Conservation (phyloP, 2,888 invertebrate genomes). For the Eilema depressum region DNA sequence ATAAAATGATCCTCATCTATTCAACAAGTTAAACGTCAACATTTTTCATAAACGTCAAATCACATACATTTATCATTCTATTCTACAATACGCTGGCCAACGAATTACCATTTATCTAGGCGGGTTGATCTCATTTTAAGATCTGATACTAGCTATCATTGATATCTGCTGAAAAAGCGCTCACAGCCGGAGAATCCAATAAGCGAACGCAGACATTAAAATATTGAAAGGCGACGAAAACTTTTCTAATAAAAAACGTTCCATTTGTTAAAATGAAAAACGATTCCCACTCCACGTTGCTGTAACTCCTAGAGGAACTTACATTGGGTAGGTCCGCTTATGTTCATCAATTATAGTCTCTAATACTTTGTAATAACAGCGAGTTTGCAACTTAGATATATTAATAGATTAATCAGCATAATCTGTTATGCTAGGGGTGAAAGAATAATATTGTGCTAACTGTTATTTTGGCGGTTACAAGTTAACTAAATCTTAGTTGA, state of each 20-base stretch:
- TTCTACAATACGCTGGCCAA: too few species aligned
- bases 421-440: conserved; percentile 20
- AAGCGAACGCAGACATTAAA: conserved; percentile 64
- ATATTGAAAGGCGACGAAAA: conserved; percentile 72
- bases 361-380: conserved; percentile 28
- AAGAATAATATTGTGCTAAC: conserved; percentile 28
- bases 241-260: conserved; percentile 74
- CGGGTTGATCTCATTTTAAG: conserved; percentile 9
- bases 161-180: conserved; percentile 37
- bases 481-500: conserved; percentile 22
- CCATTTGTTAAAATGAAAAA: conserved; percentile 74
- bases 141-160: conserved; percentile 31
- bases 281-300: conserved; percentile 56
- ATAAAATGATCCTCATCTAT: too few species aligned
- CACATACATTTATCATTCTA: too few species aligned
- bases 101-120: too few species aligned
- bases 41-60: too few species aligned
- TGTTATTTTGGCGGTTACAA: conserved; percentile 22
- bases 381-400: conserved; percentile 26
- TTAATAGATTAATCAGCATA: conserved; percentile 34
- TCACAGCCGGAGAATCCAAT: conserved; percentile 53
- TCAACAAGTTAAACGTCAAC: too few species aligned
- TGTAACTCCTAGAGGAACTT: conserved; percentile 39
- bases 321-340: conserved; percentile 12
- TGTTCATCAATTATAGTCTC: conserved; percentile 37